A percentile compares a stretch with the other conserved stretches of the same genome.
Conservation (phyloP, 1,140 invertebrate genomes). For the Diorhabda elongata region DNA sequence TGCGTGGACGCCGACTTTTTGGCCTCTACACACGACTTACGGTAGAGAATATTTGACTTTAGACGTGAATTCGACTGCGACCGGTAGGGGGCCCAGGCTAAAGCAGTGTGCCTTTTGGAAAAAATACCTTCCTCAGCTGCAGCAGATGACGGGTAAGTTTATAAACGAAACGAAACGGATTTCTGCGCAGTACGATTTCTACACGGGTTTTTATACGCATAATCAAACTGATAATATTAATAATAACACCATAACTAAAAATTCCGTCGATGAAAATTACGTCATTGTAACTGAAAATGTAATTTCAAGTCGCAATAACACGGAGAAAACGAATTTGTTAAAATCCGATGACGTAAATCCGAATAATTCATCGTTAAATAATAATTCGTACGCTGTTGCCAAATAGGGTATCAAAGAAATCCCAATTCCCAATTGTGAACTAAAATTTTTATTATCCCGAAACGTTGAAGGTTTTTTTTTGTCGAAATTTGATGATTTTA, state of each 20-base stretch:
- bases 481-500: too few relatives aligned
- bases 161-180: not conserved
- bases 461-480: too few relatives aligned
- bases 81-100: conserved; percentile 78
- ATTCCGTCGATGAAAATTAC: too few relatives aligned
- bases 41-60: conserved; percentile 83
- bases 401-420: too few relatives aligned
- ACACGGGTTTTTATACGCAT: not conserved
- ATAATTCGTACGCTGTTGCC: too few relatives aligned
- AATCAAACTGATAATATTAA: not conserved
- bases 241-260: not conserved
- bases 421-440: too few relatives aligned
- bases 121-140: conserved; percentile 85
- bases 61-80: conserved; percentile 71
- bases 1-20: conserved; percentile 64
- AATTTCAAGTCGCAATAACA: too few relatives aligned
- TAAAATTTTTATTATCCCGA: too few relatives aligned
- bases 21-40: conserved; percentile 80
- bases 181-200: not conserved
- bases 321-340: too few relatives aligned
- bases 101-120: conserved; percentile 97
- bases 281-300: too few relatives aligned
- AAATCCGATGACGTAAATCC: too few relatives aligned
- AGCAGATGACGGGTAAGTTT: conserved; percentile 67
- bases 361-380: too few relatives aligned